These are phyloP conservation scores for Xiphophorus birchmanni DNA, from an alignment of 2,797 vertebrate genomes.

Conservation along the genomic window DNA sequence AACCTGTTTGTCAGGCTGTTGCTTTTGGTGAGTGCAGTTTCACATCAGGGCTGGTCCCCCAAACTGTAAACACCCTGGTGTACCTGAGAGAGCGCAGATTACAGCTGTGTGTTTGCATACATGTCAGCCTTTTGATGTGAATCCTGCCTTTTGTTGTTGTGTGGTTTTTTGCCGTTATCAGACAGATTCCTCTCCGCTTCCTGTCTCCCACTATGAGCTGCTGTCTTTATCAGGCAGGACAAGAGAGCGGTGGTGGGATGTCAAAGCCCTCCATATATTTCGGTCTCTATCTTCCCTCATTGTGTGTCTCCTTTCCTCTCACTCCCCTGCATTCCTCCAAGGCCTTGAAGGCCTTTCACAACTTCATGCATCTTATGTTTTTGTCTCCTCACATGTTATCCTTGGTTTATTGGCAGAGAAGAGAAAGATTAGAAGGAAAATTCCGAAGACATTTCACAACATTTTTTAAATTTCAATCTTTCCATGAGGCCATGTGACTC, in stretches of 20 bases:
- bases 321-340: slow-evolving; percentile 43
- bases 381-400: slow-evolving; percentile 12
- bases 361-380: slow-evolving; percentile 9
- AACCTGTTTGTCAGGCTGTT: slow-evolving; percentile 3
- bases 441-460: background rate
- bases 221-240: slow-evolving; percentile 62
- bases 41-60: slow-evolving; percentile 1
- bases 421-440: background rate
- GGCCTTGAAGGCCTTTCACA: slow-evolving; percentile 48
- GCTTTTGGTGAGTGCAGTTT: slow-evolving; percentile 23
- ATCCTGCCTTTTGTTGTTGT: slow-evolving; percentile 48
- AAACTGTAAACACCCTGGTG: slow-evolving; percentile 49
- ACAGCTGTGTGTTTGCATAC: slow-evolving; percentile 43
- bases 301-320: slow-evolving; percentile 50
- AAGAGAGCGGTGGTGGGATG: slow-evolving; percentile 35
- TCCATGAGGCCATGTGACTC: background rate
- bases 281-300: slow-evolving; percentile 37
- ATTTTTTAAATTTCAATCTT: background rate
- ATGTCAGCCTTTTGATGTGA: slow-evolving; percentile 59
- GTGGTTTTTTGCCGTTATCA: slow-evolving; percentile 60
- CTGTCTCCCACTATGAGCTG: slow-evolving; percentile 64
- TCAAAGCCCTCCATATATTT: slow-evolving; percentile 32
- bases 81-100: slow-evolving; percentile 51
- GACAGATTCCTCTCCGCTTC: slow-evolving; percentile 59
- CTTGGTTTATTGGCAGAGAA: background rate